Conservation (phyloP, 2,797 vertebrate genomes). For the Pelodytes ibericus region DNA sequence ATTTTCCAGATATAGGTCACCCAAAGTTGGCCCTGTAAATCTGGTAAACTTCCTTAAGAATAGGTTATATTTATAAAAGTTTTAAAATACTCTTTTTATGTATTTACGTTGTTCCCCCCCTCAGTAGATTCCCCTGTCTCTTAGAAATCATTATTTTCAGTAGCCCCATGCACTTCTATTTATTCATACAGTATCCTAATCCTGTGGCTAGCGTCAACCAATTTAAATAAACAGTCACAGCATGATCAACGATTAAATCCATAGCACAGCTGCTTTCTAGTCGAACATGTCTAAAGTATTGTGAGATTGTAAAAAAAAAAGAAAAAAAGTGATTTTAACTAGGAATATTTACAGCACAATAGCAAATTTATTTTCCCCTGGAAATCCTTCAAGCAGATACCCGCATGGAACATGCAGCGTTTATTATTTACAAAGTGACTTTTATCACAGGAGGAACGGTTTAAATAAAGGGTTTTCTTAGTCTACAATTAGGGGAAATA, state of each 20-base stretch:
- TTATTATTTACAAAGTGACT: conserved; percentile 48
- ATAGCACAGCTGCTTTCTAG: conserved; percentile 45
- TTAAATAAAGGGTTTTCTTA: conserved; percentile 48
- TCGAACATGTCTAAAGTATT: conserved; percentile 33
- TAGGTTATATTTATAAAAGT: too few species aligned
- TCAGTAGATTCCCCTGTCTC: too few species aligned
- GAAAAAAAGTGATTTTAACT: conserved; percentile 53
- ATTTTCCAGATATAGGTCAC: too few species aligned
- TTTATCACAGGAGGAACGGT: conserved; percentile 48
- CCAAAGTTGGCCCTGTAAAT: too few species aligned
- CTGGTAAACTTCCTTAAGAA: too few species aligned
- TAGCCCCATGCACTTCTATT: conserved; percentile 9
- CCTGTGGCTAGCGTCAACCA: conserved; percentile 38
- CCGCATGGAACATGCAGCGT: conserved; percentile 42
- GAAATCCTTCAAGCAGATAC: conserved; percentile 38
- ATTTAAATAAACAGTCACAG: conserved; percentile 48
- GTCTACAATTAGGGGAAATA: conserved; percentile 46
- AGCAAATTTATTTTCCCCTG: conserved; percentile 43
- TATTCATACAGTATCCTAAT: conserved; percentile 32
- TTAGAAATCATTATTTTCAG: conserved; percentile 3
- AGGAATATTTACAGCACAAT: conserved; percentile 45
- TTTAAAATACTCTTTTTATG: too few species aligned
- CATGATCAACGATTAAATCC: conserved; percentile 38
- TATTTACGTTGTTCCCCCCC: too few species aligned
- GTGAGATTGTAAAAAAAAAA: conserved; percentile 37